phyloP scores from a whole-genome alignment of 2,888 invertebrate species.

The Hirtodrosophila cameraria region DNA sequence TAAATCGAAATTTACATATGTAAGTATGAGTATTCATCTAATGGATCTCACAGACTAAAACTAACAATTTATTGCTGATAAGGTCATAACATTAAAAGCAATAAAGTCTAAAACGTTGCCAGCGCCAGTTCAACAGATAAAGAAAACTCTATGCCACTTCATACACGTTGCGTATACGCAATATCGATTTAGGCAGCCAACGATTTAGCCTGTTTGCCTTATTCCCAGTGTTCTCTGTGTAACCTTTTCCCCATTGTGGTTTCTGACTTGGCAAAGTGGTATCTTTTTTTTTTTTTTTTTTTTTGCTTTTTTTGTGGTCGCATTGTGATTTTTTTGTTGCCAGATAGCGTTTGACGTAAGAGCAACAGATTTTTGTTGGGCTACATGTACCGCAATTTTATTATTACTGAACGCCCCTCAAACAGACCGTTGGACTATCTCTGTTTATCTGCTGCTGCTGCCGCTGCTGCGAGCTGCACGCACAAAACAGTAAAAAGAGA shows the following conservation, averaged over 20 bases:
- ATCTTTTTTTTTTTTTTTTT: conserved; percentile 17
- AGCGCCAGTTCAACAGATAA: conserved; percentile 48
- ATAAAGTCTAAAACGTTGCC: conserved; percentile 60
- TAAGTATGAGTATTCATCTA: conserved; percentile 14
- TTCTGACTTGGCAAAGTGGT: conserved; percentile 34
- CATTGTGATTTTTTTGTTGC: conserved; percentile 63
- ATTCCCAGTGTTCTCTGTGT: background rate
- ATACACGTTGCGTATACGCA: conserved; percentile 65
- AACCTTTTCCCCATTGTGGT: background rate
- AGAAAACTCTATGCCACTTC: conserved; percentile 35
- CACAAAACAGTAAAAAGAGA: conserved; percentile 6
- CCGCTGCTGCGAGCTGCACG: too few relatives aligned
- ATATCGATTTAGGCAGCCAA: conserved; percentile 65
- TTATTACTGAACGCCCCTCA: conserved; percentile 58
- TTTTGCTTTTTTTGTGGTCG: conserved; percentile 19
- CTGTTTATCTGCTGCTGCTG: conserved; percentile 28
- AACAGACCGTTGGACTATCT: conserved; percentile 39
- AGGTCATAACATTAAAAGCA: conserved; percentile 64
- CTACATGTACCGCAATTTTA: conserved; percentile 66
- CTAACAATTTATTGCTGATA: conserved; percentile 72
- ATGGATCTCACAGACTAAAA: conserved; percentile 42
- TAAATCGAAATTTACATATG: conserved; percentile 37
- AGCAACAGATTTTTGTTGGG: conserved; percentile 71
- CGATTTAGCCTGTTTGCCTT: conserved; percentile 15
- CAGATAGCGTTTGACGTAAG: conserved; percentile 75